Evolutionary conservation across 2,797 vertebrate species (phyloP).

Genomic region (Varecia variegata): DNA sequence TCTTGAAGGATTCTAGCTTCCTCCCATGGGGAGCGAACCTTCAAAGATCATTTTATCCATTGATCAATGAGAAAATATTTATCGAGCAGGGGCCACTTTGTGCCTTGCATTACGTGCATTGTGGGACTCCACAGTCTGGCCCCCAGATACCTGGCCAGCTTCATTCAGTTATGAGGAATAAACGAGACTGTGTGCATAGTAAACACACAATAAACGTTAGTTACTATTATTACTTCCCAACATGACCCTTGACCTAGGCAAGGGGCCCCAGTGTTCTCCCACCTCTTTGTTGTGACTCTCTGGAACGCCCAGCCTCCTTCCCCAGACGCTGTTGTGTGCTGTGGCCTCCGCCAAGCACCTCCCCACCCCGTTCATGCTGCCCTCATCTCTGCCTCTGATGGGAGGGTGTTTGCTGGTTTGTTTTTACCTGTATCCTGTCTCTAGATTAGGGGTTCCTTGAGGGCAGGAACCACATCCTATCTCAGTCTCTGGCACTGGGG

Average conservation of each 20-base stretch:
- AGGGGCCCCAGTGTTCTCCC: accelerated
- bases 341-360: not conserved
- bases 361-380: accelerated
- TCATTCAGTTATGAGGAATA: not conserved
- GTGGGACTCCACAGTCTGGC: not conserved
- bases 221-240: not conserved
- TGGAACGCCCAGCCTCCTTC: not conserved
- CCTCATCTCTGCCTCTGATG: not conserved
- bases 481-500: not conserved
- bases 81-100: not conserved
- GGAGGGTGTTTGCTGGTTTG: not conserved
- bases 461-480: not conserved
- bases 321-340: not conserved
- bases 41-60: not conserved
- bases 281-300: not conserved
- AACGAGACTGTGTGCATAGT: accelerated
- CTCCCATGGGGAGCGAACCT: not conserved
- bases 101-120: too few relatives aligned
- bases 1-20: not conserved
- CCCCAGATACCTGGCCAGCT: not conserved
- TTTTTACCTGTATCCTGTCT: not conserved
- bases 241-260: not conserved
- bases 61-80: not conserved
- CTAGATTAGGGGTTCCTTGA: not conserved
- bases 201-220: accelerated